Conservation (phyloP, 2,113 vertebrate species). For the Pungitius pungitius region DNA sequence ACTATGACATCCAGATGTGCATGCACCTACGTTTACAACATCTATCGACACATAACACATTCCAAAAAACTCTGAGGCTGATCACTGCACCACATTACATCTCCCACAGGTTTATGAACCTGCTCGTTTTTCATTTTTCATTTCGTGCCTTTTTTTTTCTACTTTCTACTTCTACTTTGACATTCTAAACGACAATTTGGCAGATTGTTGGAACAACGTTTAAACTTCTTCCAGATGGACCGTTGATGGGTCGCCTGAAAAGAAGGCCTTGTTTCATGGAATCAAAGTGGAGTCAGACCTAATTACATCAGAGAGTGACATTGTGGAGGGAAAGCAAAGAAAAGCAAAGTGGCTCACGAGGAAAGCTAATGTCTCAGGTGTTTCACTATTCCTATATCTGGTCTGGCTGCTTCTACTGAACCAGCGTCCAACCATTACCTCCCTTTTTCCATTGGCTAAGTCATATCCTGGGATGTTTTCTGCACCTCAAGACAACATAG, state of each 20-base stretch:
- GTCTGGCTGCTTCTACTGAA: background rate
- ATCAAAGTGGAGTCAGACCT: constrained; percentile 59
- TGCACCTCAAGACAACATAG: background rate
- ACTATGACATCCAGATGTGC: constrained; percentile 14
- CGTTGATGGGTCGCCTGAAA: constrained; percentile 53
- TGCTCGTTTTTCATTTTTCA: constrained; percentile 44
- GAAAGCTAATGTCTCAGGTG: constrained; percentile 9
- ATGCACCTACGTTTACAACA: constrained; percentile 1
- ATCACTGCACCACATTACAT: constrained; percentile 37
- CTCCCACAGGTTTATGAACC: constrained; percentile 37
- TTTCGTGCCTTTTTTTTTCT: constrained; percentile 7
- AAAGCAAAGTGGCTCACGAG: background rate
- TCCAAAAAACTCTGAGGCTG: constrained; percentile 16
- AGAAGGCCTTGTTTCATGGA: constrained; percentile 66
- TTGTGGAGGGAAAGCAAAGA: constrained; percentile 7
- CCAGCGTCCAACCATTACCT: background rate
- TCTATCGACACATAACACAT: constrained; percentile 14
- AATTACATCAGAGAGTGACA: constrained; percentile 52
- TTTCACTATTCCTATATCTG: constrained; percentile 1
- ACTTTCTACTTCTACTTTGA: constrained; percentile 45
- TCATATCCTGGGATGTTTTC: background rate
- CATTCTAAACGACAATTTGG: constrained; percentile 57
- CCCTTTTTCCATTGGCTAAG: background rate
- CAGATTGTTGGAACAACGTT: constrained; percentile 58
- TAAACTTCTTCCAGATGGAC: constrained; percentile 79